These are phyloP conservation scores for Heliconius congener DNA, from an alignment of 1,140 invertebrate genomes.

Conservation along the genomic window DNA sequence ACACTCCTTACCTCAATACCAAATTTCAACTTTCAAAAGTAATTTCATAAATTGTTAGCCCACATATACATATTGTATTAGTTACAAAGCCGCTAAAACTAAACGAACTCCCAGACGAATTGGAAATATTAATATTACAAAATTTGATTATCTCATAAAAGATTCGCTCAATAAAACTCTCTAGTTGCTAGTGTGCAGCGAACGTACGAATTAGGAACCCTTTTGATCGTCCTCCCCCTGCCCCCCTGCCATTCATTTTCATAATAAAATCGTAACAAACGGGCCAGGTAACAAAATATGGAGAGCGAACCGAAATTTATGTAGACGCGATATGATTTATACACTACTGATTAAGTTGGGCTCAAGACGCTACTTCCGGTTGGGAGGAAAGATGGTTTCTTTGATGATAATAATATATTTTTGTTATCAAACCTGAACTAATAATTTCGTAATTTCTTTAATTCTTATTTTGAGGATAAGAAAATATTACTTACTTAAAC, in stretches of 20 bases:
- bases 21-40: too few species aligned
- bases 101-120: conserved; percentile 69
- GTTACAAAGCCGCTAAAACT: conserved; percentile 38
- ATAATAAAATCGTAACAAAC: conserved; percentile 81
- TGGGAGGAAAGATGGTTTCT: neutral
- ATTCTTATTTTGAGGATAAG: too few species aligned
- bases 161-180: conserved; percentile 77
- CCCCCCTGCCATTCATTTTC: conserved; percentile 75
- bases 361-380: conserved; percentile 6
- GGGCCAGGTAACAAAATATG: conserved; percentile 78
- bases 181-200: conserved; percentile 75
- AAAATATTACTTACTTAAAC: too few species aligned
- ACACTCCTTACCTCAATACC: too few species aligned
- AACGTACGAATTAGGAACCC: conserved; percentile 79
- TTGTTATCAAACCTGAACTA: neutral
- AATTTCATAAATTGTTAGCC: too few species aligned
- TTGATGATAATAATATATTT: neutral
- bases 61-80: conserved; percentile 19
- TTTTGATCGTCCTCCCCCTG: conserved; percentile 63
- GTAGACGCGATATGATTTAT: conserved; percentile 70
- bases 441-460: too few species aligned
- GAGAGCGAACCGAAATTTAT: conserved; percentile 73
- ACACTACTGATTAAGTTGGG: conserved; percentile 49
- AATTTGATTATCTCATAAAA: conserved; percentile 81
- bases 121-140: conserved; percentile 78